phyloP scores from a whole-genome alignment of 2,888 invertebrate genomes.

The Epinotia demarniana region DNA sequence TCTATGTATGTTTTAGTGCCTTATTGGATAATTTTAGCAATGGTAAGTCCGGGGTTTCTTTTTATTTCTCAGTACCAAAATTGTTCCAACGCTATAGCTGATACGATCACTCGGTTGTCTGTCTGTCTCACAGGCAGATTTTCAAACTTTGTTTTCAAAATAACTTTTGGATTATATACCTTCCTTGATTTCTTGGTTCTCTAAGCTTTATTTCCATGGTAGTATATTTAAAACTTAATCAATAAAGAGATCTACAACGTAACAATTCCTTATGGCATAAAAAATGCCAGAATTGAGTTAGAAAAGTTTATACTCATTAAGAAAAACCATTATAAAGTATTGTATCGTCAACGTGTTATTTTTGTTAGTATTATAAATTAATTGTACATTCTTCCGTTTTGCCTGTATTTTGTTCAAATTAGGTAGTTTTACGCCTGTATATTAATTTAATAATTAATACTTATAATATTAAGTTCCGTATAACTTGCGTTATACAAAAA shows the following conservation, averaged over 20 bases:
- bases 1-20: slow-evolving; percentile 31
- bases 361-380: slow-evolving; percentile 14
- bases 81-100: too few relatives aligned
- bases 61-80: too few relatives aligned
- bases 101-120: not conserved
- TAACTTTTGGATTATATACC: not conserved
- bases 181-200: not conserved
- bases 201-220: not conserved
- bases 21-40: slow-evolving; percentile 21
- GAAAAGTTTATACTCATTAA: too few relatives aligned
- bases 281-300: not conserved
- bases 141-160: too few relatives aligned
- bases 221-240: not conserved
- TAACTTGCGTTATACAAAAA: not conserved
- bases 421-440: slow-evolving; percentile 13
- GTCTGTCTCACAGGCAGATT: too few relatives aligned
- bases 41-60: not conserved
- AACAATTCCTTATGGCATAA: not conserved
- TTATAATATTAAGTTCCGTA: slow-evolving; percentile 1
- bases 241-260: not conserved
- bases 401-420: slow-evolving; percentile 43
- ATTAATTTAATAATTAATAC: not conserved
- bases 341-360: not conserved
- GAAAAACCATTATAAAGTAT: not conserved
- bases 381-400: slow-evolving; percentile 30